Conservation (phyloP, 2,797 vertebrate species). For the Lacerta viridis region DNA sequence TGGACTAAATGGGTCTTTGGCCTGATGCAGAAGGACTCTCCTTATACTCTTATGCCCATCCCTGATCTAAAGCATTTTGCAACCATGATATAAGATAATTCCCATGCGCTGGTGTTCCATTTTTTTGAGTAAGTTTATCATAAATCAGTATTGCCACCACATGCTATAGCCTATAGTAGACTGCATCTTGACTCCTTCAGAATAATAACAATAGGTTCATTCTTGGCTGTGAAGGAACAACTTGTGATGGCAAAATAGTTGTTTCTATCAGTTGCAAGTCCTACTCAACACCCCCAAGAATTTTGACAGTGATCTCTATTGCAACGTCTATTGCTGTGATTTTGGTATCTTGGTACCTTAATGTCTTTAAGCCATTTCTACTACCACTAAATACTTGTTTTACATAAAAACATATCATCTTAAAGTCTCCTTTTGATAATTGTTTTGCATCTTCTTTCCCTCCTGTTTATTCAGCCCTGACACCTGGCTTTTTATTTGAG, state of each 20-base stretch:
- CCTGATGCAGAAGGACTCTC: too few relatives aligned
- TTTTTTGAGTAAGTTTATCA: background rate
- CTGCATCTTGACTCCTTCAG: background rate
- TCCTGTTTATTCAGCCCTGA: slow-evolving; percentile 29
- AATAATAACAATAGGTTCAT: background rate
- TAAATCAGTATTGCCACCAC: background rate
- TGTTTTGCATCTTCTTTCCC: slow-evolving; percentile 21
- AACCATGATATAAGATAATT: background rate
- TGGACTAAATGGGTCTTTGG: too few relatives aligned
- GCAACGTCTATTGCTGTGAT: background rate
- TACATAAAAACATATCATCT: slow-evolving; percentile 31
- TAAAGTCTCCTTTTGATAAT: slow-evolving; percentile 32
- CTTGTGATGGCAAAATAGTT: background rate
- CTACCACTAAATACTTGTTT: slow-evolving; percentile 13
- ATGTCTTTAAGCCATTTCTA: slow-evolving; percentile 18
- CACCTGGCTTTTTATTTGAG: slow-evolving; percentile 40
- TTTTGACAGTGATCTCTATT: background rate
- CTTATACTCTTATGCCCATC: too few relatives aligned
- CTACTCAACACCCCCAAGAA: background rate
- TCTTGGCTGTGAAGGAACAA: background rate
- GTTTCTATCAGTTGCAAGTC: background rate
- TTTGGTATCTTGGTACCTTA: background rate
- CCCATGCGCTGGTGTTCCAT: background rate
- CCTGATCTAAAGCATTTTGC: background rate
- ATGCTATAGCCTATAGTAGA: too few relatives aligned